Evolutionary conservation across 2,888 invertebrate genomes (phyloP).

Genomic region (Abrostola tripartita): DNA sequence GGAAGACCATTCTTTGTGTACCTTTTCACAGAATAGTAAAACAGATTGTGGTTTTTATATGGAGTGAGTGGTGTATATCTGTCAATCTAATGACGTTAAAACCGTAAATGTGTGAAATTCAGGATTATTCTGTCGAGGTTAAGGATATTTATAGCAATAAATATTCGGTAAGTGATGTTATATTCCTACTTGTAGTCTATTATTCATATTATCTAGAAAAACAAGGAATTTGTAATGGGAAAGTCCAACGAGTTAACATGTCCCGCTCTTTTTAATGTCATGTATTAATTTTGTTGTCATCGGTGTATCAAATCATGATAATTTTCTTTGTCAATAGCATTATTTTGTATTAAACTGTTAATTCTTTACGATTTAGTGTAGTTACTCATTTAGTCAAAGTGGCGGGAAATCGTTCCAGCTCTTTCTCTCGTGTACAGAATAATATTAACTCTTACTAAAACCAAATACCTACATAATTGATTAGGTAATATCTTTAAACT

Average conservation of each 20-base stretch:
- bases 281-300: constrained; percentile 50
- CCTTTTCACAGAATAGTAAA: constrained; percentile 86
- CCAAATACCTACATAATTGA: constrained; percentile 29
- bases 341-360: neutral
- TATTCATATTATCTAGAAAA: constrained; percentile 66
- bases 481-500: constrained; percentile 39
- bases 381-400: constrained; percentile 59
- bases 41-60: constrained; percentile 86
- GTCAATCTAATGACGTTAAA: constrained; percentile 85
- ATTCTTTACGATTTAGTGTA: constrained; percentile 15
- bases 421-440: constrained; percentile 31
- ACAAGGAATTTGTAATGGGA: constrained; percentile 76
- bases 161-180: constrained; percentile 90
- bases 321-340: constrained; percentile 1
- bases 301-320: constrained; percentile 13
- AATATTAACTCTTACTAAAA: constrained; percentile 17
- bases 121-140: constrained; percentile 91
- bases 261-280: constrained; percentile 88
- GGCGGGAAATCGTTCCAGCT: constrained; percentile 74
- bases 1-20: constrained; percentile 87
- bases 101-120: constrained; percentile 91
- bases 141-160: constrained; percentile 90
- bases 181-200: constrained; percentile 35
- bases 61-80: constrained; percentile 88
- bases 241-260: constrained; percentile 80